Base-by-base conservation (phyloP, 2,113 vertebrate species). In the Percina caprodes region DNA sequence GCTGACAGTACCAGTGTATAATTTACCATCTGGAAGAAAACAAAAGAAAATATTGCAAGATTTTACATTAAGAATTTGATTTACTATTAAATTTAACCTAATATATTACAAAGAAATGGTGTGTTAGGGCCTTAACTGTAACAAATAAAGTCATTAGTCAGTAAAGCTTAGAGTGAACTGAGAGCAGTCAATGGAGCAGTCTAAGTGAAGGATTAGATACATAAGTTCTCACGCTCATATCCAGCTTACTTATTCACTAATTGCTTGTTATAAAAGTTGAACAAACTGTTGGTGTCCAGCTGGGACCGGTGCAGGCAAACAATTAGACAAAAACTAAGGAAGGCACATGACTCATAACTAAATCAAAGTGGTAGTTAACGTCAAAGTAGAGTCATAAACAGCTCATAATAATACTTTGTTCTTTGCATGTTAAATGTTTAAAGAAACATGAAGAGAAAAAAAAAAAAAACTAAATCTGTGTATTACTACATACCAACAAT, bases 1-100 rank as follows among this genome's bases (percentile, higher is more conserved):
- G 93, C 97, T 99, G 90, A 97, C 97, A 0, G 97, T 99, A n/a
- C 97, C 98, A 0, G 97, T 96, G 4, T 99, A 99, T 55, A 99
- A 93, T 77, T 99, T 97, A 0, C 97, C 97, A 2, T 97, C 98
- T 99, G 95, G 86, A 74, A 93, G 60, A 92, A 62, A 78, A 88
- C 21, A 74, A 67, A 79, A 68, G 4, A 35, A 48, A 62, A 56
- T 33, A 52, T 56, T 9, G 2, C 1, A 68, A 48, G 5, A 2
- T 21, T 61, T 67, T 30, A 24, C 63, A 48, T 55, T 6, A 59
- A 26, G 24, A 69, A 71, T 23, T 59, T 21, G 39, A 69, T 79
- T 66, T 39, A 1, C 7, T 19, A 33, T 74, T 26, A 81, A 81
- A 85, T 71, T 42, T 35, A 76, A 62, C 19, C 68, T 52, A 56